A percentile compares a stretch with the other conserved stretches of the same genome.
Evolutionary conservation across 53 echinoderm and acorn worm genomes (phyloP).

Genomic region (Henricia sp.): DNA sequence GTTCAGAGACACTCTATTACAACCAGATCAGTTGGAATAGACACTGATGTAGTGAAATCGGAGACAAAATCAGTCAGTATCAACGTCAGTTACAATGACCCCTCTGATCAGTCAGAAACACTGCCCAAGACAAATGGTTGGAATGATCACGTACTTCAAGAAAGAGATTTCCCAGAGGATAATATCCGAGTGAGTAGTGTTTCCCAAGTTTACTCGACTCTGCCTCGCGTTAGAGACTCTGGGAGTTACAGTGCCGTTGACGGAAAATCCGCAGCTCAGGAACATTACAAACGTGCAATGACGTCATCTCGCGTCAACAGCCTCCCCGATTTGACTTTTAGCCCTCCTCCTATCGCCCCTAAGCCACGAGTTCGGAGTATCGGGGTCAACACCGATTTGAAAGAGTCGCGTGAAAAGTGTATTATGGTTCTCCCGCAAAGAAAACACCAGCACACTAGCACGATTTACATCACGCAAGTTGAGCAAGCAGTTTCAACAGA

Average conservation of each 20-base stretch:
- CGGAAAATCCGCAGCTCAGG: conserved; percentile 41
- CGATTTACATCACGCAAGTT: conserved; percentile 10
- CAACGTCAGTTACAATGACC: conserved; percentile 54
- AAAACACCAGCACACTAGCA: conserved; percentile 37
- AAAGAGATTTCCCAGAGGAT: conserved; percentile 17
- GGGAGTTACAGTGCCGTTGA: not conserved
- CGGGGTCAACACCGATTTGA: conserved; percentile 51
- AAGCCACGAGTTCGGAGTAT: conserved; percentile 29
- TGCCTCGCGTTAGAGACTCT: not conserved
- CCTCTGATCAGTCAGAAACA: not conserved
- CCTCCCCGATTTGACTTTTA: conserved; percentile 40
- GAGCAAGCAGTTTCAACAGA: conserved; percentile 39
- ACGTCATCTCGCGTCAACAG: conserved; percentile 27
- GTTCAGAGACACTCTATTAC: conserved; percentile 61
- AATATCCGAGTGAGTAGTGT: not conserved
- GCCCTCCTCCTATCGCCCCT: conserved; percentile 20
- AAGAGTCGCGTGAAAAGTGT: conserved; percentile 22
- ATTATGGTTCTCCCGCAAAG: conserved; percentile 46
- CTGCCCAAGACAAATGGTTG: conserved; percentile 13
- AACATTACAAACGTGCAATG: conserved; percentile 55
- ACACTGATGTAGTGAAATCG: conserved; percentile 55
- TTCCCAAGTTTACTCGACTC: conserved; percentile 22
- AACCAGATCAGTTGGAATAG: conserved; percentile 79
- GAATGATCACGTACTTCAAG: conserved; percentile 4
- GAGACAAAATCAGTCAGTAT: conserved; percentile 79